Percentiles rank a stretch among this genome's conserved stretches.
Conservation (phyloP, 2,888 invertebrate species). For the Drosophila subsilvestris region DNA sequence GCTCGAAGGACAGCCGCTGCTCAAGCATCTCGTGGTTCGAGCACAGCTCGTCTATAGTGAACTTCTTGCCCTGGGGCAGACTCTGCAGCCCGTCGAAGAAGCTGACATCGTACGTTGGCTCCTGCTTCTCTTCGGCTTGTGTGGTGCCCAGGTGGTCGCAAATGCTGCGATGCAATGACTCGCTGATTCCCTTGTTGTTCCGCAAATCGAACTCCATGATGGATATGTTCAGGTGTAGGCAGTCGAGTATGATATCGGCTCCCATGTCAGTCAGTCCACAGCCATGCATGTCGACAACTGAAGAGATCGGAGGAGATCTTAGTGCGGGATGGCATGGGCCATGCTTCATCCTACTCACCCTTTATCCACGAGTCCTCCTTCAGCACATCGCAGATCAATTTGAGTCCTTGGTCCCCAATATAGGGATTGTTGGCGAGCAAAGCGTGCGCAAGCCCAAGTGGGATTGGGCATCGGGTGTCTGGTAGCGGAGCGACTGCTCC, state of each 20-base stretch:
- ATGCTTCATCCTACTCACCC: slow-evolving; percentile 81
- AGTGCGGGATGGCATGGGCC: not conserved
- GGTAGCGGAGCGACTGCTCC: slow-evolving; percentile 87
- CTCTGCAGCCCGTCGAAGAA: slow-evolving; percentile 7
- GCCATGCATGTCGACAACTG: slow-evolving; percentile 89
- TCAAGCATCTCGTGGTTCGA: slow-evolving; percentile 84
- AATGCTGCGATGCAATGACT: slow-evolving; percentile 85
- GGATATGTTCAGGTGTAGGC: slow-evolving; percentile 87
- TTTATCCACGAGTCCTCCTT: slow-evolving; percentile 93
- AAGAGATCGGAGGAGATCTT: too few species aligned
- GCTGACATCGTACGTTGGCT: slow-evolving; percentile 77
- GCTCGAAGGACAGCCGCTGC: slow-evolving; percentile 87
- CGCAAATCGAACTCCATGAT: slow-evolving; percentile 89
- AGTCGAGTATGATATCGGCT: slow-evolving; percentile 86
- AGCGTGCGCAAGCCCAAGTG: slow-evolving; percentile 89
- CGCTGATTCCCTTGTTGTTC: slow-evolving; percentile 86
- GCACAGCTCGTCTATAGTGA: slow-evolving; percentile 71
- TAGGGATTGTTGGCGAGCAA: slow-evolving; percentile 89
- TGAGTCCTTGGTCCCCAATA: slow-evolving; percentile 88
- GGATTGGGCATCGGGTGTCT: slow-evolving; percentile 86
- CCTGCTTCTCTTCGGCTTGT: slow-evolving; percentile 62
- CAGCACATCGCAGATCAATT: slow-evolving; percentile 87
- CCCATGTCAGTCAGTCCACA: slow-evolving; percentile 89
- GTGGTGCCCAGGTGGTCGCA: slow-evolving; percentile 84
- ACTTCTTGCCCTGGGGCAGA: slow-evolving; percentile 67